phyloP scores from a whole-genome alignment of 2,113 vertebrate genomes.

The Odocoileus hemionus region DNA sequence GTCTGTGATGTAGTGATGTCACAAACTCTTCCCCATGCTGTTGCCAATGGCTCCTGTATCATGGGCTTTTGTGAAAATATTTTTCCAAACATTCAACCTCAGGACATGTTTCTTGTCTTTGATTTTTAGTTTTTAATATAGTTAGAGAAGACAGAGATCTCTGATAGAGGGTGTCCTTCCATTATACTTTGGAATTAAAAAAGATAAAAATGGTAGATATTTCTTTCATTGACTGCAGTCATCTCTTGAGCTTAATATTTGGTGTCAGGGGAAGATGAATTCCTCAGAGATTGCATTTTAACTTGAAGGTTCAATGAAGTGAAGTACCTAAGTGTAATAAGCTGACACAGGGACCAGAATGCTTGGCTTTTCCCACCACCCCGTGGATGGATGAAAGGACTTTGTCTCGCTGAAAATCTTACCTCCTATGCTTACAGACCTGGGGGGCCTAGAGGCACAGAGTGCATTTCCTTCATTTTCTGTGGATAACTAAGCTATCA shows the following conservation, averaged over 20 bases:
- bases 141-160: conserved; percentile 20
- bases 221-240: neutral
- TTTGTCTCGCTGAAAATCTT: neutral
- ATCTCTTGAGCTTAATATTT: neutral
- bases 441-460: neutral
- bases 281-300: neutral
- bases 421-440: neutral
- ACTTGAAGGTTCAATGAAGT: neutral
- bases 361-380: neutral
- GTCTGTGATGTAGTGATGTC: neutral
- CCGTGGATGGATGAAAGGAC: neutral
- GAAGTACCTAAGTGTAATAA: conserved; percentile 19
- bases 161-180: neutral
- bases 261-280: neutral
- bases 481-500: neutral
- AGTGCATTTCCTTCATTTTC: conserved; percentile 23
- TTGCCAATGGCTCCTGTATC: neutral
- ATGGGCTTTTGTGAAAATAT: neutral
- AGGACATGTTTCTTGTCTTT: neutral
- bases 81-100: neutral
- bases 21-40: neutral
- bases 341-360: neutral
- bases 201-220: conserved; percentile 32
- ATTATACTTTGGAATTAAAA: conserved; percentile 6
- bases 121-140: conserved; percentile 42